Conservation (phyloP, 2,797 vertebrate species). For the Hipposideros larvatus region DNA sequence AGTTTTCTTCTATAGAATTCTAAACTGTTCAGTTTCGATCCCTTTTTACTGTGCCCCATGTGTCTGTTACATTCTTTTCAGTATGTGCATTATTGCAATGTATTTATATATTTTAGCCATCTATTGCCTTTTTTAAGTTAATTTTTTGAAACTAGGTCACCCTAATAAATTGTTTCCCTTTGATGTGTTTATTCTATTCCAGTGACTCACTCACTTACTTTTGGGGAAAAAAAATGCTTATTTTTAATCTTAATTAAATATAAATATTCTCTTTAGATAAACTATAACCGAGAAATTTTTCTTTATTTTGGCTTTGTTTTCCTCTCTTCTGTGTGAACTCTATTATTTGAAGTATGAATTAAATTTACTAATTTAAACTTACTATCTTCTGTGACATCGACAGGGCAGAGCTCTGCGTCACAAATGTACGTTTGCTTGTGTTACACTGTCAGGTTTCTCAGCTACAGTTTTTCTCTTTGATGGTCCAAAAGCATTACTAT, state of each 20-base stretch:
- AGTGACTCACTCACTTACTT: background rate
- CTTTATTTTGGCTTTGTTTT: background rate
- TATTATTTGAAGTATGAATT: background rate
- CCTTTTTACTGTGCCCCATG: background rate
- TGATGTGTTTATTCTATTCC: background rate
- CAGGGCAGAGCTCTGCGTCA: background rate
- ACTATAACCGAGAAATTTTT: background rate
- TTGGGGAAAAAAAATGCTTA: background rate
- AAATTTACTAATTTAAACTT: background rate
- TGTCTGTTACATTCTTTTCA: background rate
- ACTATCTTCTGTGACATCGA: background rate
- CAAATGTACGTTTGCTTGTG: background rate
- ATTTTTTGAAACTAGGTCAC: background rate
- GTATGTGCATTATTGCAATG: background rate
- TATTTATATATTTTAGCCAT: background rate
- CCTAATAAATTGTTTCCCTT: background rate
- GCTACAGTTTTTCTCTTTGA: too few relatives aligned
- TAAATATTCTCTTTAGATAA: background rate
- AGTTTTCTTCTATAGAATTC: background rate
- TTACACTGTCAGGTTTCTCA: background rate
- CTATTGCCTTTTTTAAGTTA: background rate
- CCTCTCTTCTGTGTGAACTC: background rate
- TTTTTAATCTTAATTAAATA: background rate
- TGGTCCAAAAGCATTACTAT: background rate
- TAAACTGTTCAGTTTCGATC: background rate